These are phyloP conservation scores for Zelleria hepariella DNA, from an alignment of 2,888 invertebrate species.

Conservation along the genomic window DNA sequence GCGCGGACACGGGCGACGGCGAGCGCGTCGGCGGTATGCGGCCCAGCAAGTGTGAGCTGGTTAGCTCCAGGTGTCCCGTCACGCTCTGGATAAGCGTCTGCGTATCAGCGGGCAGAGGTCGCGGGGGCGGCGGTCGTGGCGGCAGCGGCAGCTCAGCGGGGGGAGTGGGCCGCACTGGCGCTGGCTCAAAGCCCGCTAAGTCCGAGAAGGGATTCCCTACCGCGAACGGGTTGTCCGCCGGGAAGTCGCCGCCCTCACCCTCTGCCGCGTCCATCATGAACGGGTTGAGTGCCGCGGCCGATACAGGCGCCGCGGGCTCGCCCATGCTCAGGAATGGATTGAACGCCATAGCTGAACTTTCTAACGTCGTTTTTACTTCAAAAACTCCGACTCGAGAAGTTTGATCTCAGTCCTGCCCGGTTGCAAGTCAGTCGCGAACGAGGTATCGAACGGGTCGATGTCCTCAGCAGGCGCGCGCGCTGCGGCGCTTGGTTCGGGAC, in stretches of 20 bases:
- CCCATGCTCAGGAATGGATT: slow-evolving; percentile 87
- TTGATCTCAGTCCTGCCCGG: slow-evolving; percentile 85
- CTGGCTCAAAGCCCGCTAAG: slow-evolving; percentile 56
- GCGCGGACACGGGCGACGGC: slow-evolving; percentile 88
- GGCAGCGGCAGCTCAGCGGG: slow-evolving; percentile 27
- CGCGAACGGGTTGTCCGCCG: slow-evolving; percentile 80
- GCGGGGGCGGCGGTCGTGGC: slow-evolving; percentile 54
- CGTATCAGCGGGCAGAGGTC: slow-evolving; percentile 82
- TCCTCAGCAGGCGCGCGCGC: slow-evolving; percentile 41
- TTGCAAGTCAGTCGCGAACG: slow-evolving; percentile 79
- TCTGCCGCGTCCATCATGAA: slow-evolving; percentile 73
- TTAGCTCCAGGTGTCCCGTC: slow-evolving; percentile 90
- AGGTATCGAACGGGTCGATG: slow-evolving; percentile 88
- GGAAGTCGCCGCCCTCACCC: slow-evolving; percentile 26
- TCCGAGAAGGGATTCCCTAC: slow-evolving; percentile 80
- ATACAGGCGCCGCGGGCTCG: slow-evolving; percentile 70
- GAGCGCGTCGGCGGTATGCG: slow-evolving; percentile 88
- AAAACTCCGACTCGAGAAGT: slow-evolving; percentile 81
- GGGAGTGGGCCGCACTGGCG: slow-evolving; percentile 6
- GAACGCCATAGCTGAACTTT: slow-evolving; percentile 68
- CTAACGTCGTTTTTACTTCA: slow-evolving; percentile 23
- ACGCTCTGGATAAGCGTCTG: slow-evolving; percentile 89
- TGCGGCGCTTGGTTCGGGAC: slow-evolving; percentile 71
- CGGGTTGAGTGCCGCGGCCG: slow-evolving; percentile 75
- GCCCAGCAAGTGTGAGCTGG: slow-evolving; percentile 86